Evolutionary conservation across 2,888 invertebrate species (phyloP).

Genomic region (Timandra comae): DNA sequence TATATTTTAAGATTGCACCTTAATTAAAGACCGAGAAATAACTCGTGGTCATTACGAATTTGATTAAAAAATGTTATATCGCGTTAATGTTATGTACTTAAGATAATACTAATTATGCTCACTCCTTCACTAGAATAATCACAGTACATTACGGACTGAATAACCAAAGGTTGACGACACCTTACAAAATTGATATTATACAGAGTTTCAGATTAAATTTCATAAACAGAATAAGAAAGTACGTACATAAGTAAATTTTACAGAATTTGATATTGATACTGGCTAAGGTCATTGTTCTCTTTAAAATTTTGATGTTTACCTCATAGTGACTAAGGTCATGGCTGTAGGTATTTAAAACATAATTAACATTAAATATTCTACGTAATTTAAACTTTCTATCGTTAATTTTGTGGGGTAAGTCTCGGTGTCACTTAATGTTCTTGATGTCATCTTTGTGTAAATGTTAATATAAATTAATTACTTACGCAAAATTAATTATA

Average conservation of each 20-base stretch:
- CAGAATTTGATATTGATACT: no score
- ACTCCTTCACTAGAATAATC: slow-evolving; percentile 51
- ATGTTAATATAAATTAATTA: slow-evolving; percentile 34
- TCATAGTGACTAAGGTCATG: slow-evolving; percentile 33
- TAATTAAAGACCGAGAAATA: slow-evolving; percentile 34
- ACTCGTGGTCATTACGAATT: slow-evolving; percentile 57
- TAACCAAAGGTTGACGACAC: slow-evolving; percentile 17
- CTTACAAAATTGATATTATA: slow-evolving; percentile 13
- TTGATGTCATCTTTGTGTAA: slow-evolving; percentile 63
- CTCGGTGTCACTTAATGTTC: slow-evolving; percentile 59
- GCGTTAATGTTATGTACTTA: slow-evolving; percentile 58
- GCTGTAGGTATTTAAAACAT: slow-evolving; percentile 56
- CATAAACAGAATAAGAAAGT: no score
- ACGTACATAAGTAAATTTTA: no score
- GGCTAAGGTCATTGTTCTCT: slow-evolving; percentile 28
- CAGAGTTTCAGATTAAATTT: slow-evolving; percentile 19
- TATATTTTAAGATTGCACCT: slow-evolving; percentile 64
- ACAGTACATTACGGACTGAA: slow-evolving; percentile 29
- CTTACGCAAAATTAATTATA: slow-evolving; percentile 24
- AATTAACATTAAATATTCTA: slow-evolving; percentile 31
- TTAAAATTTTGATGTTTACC: slow-evolving; percentile 32
- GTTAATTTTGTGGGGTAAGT: slow-evolving; percentile 54
- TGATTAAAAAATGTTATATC: slow-evolving; percentile 53
- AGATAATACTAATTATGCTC: slow-evolving; percentile 49
- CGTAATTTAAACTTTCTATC: slow-evolving; percentile 30